Base-by-base conservation (phyloP, 2,113 vertebrate genomes). In the Pseudopipra pipra region DNA sequence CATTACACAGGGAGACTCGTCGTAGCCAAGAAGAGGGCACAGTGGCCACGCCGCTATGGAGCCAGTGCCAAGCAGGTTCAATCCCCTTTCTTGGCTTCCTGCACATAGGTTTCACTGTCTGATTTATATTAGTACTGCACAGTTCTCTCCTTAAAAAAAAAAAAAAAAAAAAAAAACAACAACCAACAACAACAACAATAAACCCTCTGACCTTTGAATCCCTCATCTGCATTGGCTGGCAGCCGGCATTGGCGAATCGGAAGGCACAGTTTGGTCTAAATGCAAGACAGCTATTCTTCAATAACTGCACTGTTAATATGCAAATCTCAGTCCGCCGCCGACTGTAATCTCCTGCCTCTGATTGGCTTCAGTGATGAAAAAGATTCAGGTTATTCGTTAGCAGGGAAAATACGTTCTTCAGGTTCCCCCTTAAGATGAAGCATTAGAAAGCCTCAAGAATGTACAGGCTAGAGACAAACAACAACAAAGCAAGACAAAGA, bases 41-140 rank as follows among this genome's bases (percentile, higher is more conserved):
- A 0, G 88, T 3, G 0, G 68, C 76, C 0, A 1, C 65, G 83
- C 74, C 0, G 0, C 8, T 11, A 28, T 6, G 0, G 52, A 92
- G 55, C 13, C 35, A 23, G 58, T 86, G 77, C 61, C 37, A 71
- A 92, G 67, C 44, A 49, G 66, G 61, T 78, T 92, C 2, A 0
- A 39, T 35, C 58, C 1, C 2, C 46, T 89, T 52, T 17, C 72
- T 58, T 13, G 0, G 2, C 47, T 87, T 62, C 66, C 71, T 52
- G 49, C 46, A 24, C 25, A 25, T 0, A 1, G 59, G 12, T 43
- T 71, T 90, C 2, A 0, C n/a, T 78, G 3, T 68, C 82, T 96
- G 73, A 81, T 77, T 89, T 87, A n/a, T 54, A 84, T 55, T 61
- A 86, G 47, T 24, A 68, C 75, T 52, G 24, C 77, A 71, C 2